These are phyloP conservation scores for Girardinichthys multiradiatus DNA, from an alignment of 2,113 vertebrate species.

Conservation along the genomic window DNA sequence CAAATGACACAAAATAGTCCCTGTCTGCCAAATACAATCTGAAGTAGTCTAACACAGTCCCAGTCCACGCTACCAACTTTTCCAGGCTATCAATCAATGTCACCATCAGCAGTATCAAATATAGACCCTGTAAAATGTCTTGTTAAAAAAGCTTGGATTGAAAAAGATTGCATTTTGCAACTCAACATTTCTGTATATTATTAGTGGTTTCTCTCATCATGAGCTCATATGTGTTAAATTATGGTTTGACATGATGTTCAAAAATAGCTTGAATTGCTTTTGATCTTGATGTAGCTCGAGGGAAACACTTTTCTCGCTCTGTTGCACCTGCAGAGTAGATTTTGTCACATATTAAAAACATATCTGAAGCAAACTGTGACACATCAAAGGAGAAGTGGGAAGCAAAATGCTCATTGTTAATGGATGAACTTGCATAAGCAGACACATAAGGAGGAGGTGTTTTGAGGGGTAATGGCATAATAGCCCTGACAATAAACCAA, in stretches of 20 bases:
- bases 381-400: slow-evolving; percentile 69
- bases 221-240: slow-evolving; percentile 43
- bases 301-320: slow-evolving; percentile 19
- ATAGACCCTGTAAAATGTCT: background rate
- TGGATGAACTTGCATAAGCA: slow-evolving; percentile 54
- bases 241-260: slow-evolving; percentile 9
- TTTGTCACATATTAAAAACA: slow-evolving; percentile 76
- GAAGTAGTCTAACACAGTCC: too few relatives aligned
- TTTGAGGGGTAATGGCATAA: slow-evolving; percentile 56
- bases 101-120: too few relatives aligned
- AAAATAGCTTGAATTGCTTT: background rate
- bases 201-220: slow-evolving; percentile 31
- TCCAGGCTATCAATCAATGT: too few relatives aligned
- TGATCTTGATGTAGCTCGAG: slow-evolving; percentile 14
- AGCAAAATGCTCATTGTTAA: slow-evolving; percentile 63
- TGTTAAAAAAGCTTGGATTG: background rate
- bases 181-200: slow-evolving; percentile 1
- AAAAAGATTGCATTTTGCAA: background rate
- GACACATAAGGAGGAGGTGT: slow-evolving; percentile 53
- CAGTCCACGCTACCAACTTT: too few relatives aligned
- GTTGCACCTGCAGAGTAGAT: slow-evolving; percentile 58
- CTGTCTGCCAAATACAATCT: too few relatives aligned
- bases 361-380: slow-evolving; percentile 67
- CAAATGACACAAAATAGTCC: too few relatives aligned
- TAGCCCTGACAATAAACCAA: slow-evolving; percentile 74